phyloP scores from a whole-genome alignment of 2,888 invertebrate genomes.

The Lasioglossum morio region DNA sequence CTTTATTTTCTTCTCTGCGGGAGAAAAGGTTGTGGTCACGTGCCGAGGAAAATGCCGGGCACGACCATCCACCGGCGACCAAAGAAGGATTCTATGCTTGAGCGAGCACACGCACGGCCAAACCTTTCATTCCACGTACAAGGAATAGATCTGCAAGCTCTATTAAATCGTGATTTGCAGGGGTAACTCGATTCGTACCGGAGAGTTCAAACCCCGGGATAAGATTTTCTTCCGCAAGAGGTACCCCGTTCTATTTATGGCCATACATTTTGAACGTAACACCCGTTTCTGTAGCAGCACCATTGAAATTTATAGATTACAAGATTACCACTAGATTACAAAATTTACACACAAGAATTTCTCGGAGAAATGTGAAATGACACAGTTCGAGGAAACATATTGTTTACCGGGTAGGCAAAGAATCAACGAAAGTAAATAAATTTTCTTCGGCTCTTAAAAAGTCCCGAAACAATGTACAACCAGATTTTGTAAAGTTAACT shows the following conservation, averaged over 20 bases:
- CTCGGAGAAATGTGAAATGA: no score
- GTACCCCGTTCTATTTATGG: constrained; percentile 43
- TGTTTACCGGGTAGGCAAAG: no score
- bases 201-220: constrained; percentile 44
- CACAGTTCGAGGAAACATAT: no score
- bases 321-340: neutral
- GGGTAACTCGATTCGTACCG: constrained; percentile 64
- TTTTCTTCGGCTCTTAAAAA: neutral
- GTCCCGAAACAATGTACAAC: neutral
- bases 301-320: constrained; percentile 12
- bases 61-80: constrained; percentile 65
- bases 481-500: no score
- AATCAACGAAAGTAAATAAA: no score
- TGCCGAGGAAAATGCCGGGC: constrained; percentile 75
- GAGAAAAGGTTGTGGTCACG: constrained; percentile 75
- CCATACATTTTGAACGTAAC: neutral
- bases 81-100: constrained; percentile 60
- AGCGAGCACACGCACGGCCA: constrained; percentile 37
- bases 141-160: constrained; percentile 71
- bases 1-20: constrained; percentile 69
- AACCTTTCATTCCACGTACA: constrained; percentile 70
- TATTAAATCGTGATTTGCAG: constrained; percentile 73
- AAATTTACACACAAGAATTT: no score
- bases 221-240: constrained; percentile 55
- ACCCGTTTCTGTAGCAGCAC: neutral